Conservation (phyloP, 2,888 invertebrate genomes). For the Agrotis segetum region DNA sequence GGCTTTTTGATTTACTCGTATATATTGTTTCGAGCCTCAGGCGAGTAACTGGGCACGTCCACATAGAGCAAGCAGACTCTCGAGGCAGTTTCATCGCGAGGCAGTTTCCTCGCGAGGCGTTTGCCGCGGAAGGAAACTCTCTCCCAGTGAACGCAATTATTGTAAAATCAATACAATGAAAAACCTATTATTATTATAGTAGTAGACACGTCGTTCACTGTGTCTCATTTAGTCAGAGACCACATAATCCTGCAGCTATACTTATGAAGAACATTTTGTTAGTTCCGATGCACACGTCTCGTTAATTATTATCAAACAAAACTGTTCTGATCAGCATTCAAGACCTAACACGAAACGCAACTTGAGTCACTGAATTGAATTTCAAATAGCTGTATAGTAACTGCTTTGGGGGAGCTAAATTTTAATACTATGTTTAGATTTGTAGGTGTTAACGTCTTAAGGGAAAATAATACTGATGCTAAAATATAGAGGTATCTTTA, state of each 20-base stretch:
- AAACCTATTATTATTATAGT: too few species aligned
- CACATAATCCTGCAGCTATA: background rate
- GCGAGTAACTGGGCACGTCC: too few species aligned
- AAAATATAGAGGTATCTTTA: too few species aligned
- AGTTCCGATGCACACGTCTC: slow-evolving; percentile 22
- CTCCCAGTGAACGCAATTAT: too few species aligned
- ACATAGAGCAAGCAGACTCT: too few species aligned
- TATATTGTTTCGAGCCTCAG: too few species aligned
- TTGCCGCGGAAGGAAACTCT: too few species aligned
- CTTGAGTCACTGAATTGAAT: slow-evolving; percentile 73
- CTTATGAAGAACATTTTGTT: slow-evolving; percentile 13
- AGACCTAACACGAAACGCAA: slow-evolving; percentile 66
- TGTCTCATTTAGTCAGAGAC: background rate
- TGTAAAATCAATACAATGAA: too few species aligned
- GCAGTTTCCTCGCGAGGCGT: too few species aligned
- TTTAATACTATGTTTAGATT: slow-evolving; percentile 68
- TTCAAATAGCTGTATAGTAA: slow-evolving; percentile 69
- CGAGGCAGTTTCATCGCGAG: too few species aligned
- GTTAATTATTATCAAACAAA: slow-evolving; percentile 60
- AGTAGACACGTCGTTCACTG: too few species aligned
- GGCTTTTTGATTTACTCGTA: too few species aligned
- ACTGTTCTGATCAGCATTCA: slow-evolving; percentile 69
- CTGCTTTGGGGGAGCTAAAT: slow-evolving; percentile 60
- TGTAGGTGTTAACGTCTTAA: slow-evolving; percentile 44
- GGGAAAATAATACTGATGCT: slow-evolving; percentile 59